Conservation (phyloP, 2,888 invertebrate genomes). For the Phoronis australis region DNA sequence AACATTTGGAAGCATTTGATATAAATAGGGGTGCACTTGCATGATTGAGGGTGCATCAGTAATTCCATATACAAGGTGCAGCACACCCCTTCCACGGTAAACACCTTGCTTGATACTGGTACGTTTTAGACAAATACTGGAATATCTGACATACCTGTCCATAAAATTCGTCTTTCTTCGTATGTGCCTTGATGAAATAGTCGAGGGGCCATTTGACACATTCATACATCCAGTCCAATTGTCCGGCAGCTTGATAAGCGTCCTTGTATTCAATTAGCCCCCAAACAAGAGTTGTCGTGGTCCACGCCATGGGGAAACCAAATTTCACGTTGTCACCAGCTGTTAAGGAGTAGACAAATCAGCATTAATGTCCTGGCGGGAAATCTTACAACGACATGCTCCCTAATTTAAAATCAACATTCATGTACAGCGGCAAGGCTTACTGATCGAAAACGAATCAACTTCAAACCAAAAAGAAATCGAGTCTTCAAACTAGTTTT, state of each 20-base stretch:
- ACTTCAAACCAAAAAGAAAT: no score
- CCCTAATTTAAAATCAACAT: no score
- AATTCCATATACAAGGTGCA: no score
- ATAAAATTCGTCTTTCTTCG: slow-evolving; percentile 27
- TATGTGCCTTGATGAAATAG: slow-evolving; percentile 58
- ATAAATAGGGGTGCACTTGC: no score
- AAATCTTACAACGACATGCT: no score
- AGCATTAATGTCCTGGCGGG: no score
- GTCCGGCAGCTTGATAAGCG: slow-evolving; percentile 26
- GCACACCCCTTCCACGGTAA: no score
- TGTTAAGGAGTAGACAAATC: slow-evolving; percentile 8
- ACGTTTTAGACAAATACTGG: background rate
- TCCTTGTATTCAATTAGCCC: slow-evolving; percentile 31
- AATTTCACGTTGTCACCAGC: slow-evolving; percentile 43
- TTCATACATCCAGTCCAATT: slow-evolving; percentile 31
- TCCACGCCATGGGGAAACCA: slow-evolving; percentile 36
- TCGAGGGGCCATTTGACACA: slow-evolving; percentile 60
- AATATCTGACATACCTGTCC: slow-evolving; percentile 23
- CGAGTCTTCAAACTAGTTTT: no score
- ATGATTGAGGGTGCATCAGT: no score
- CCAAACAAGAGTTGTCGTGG: slow-evolving; percentile 35
- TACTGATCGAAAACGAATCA: no score
- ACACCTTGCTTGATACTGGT: background rate
- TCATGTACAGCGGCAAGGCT: no score
- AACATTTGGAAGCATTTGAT: no score